These are phyloP conservation scores for Aporrectodea caliginosa DNA, from an alignment of 1,140 invertebrate genomes.

Conservation along the genomic window DNA sequence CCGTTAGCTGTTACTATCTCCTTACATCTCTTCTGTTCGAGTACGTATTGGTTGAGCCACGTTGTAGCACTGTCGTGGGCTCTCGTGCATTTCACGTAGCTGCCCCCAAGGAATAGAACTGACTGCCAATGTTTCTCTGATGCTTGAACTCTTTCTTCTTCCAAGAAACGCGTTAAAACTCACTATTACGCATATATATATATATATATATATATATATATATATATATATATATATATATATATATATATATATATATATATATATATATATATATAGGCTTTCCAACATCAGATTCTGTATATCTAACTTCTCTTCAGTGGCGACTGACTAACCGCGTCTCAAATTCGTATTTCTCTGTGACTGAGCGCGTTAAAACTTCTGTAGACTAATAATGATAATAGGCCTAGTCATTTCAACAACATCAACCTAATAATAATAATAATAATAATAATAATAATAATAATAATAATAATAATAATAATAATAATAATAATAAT, in stretches of 20 bases:
- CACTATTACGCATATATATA: background rate
- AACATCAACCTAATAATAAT: too few species aligned
- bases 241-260: constrained; percentile 4
- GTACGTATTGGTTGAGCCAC: too few species aligned
- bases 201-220: constrained; percentile 4
- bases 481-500: too few species aligned
- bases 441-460: too few species aligned
- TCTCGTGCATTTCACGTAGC: too few species aligned
- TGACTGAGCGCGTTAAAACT: background rate
- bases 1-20: background rate
- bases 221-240: constrained; percentile 4
- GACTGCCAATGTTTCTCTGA: background rate
- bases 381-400: background rate
- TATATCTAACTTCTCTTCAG: too few species aligned
- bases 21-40: too few species aligned
- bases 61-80: too few species aligned
- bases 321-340: too few species aligned
- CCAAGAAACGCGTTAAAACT: background rate
- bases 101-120: background rate
- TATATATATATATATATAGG: constrained; percentile 4
- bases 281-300: too few species aligned
- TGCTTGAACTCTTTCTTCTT: too few species aligned
- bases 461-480: too few species aligned
- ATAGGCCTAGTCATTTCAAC: background rate
- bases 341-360: background rate